phyloP scores from a whole-genome alignment of 2,888 invertebrate genomes.

The Eudemis profundana region DNA sequence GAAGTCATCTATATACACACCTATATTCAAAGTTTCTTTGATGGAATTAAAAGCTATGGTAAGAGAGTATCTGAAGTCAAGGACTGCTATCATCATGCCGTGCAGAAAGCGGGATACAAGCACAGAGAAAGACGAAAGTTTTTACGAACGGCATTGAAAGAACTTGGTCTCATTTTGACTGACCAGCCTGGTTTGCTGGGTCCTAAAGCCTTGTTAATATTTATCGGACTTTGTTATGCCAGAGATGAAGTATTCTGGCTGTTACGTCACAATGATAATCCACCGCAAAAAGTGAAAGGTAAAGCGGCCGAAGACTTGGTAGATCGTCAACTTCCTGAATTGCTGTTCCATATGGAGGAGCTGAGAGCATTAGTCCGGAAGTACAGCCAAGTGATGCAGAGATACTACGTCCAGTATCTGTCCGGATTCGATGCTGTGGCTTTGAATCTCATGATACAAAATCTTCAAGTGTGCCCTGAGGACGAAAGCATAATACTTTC shows the following conservation, averaged over 20 bases:
- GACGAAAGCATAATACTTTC: constrained; percentile 98
- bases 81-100: constrained; percentile 95
- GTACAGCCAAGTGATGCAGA: constrained; percentile 98
- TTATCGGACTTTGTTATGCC: constrained; percentile 97
- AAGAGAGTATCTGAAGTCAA: constrained; percentile 98
- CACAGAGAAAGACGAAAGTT: constrained; percentile 99
- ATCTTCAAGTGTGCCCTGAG: constrained; percentile 93
- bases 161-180: constrained; percentile 96
- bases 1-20: constrained; percentile 98
- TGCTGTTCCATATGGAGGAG: constrained; percentile 99
- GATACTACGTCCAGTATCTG: constrained; percentile 98
- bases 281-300: constrained; percentile 94
- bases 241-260: constrained; percentile 99
- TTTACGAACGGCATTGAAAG: constrained; percentile 96
- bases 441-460: constrained; percentile 93
- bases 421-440: constrained; percentile 98
- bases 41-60: constrained; percentile 96
- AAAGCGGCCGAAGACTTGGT: constrained; percentile 96
- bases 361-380: constrained; percentile 96
- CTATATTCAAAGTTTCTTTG: constrained; percentile 96
- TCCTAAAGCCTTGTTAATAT: constrained; percentile 97
- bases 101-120: constrained; percentile 95
- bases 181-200: constrained; percentile 99
- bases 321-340: constrained; percentile 97
- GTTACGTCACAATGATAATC: constrained; percentile 97